phyloP scores from a whole-genome alignment of 2,888 invertebrate species.

The Drosophila formosana region DNA sequence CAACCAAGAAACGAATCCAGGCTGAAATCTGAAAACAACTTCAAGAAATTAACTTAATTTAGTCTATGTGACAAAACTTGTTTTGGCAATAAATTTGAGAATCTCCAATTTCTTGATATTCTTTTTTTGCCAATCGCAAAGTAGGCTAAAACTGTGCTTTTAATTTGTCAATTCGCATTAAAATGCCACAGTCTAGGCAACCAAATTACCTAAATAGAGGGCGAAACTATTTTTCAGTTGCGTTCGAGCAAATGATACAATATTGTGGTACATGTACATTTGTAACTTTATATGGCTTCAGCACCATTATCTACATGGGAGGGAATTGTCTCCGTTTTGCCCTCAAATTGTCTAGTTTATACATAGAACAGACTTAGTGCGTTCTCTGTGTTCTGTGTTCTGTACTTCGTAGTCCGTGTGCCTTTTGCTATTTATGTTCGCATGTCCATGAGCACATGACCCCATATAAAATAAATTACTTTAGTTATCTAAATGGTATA shows the following conservation, averaged over 20 bases:
- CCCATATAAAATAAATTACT: constrained; percentile 84
- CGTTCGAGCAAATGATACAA: constrained; percentile 21
- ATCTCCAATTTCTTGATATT: constrained; percentile 15
- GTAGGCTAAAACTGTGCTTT: constrained; percentile 4
- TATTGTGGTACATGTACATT: constrained; percentile 13
- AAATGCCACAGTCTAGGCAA: constrained; percentile 69
- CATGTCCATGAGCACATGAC: constrained; percentile 81
- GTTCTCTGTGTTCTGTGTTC: constrained; percentile 19
- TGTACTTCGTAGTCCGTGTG: constrained; percentile 26
- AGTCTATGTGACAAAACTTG: constrained; percentile 54
- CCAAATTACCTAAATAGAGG: constrained; percentile 58
- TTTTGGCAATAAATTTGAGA: constrained; percentile 34
- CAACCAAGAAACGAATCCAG: constrained; percentile 25
- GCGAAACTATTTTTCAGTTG: constrained; percentile 51
- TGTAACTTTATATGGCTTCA: constrained; percentile 47
- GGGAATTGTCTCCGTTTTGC: constrained; percentile 78
- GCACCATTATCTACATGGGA: constrained; percentile 50
- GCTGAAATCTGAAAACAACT: neutral
- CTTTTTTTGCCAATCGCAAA: constrained; percentile 15
- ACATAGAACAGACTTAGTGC: constrained; percentile 24
- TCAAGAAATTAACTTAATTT: constrained; percentile 60
- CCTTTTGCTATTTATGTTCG: constrained; percentile 75
- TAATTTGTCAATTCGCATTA: constrained; percentile 68
- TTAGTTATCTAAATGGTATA: constrained; percentile 81
- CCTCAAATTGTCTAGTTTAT: constrained; percentile 68